Evolutionary conservation across 2,797 vertebrate species (phyloP).

Genomic region (Craterocephalus amniculus): DNA sequence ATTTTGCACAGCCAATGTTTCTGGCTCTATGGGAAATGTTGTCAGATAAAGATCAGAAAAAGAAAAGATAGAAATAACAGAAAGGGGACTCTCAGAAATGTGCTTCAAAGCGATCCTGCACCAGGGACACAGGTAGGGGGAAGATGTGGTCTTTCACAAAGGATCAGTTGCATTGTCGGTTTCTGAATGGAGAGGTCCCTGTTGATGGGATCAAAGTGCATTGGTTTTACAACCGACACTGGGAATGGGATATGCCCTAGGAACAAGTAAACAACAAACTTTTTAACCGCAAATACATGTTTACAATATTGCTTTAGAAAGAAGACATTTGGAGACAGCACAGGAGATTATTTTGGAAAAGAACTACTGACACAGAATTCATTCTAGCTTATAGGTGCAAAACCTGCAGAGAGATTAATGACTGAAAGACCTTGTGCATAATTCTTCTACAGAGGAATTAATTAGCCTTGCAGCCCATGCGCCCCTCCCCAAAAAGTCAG

Average conservation of each 20-base stretch:
- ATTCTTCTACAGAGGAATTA: no score
- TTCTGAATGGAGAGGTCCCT: constrained; percentile 18
- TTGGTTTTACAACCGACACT: constrained; percentile 7
- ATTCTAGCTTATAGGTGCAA: no score
- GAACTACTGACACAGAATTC: no score
- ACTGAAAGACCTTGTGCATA: no score
- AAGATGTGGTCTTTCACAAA: constrained; percentile 23
- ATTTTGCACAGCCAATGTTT: constrained; percentile 29
- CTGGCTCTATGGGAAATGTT: constrained; percentile 43
- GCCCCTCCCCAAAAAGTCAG: no score
- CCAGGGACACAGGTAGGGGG: constrained; percentile 5
- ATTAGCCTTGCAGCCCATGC: no score
- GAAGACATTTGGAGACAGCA: neutral
- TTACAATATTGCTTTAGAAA: neutral
- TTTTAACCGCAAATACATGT: neutral
- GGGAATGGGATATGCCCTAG: neutral
- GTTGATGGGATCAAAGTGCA: constrained; percentile 5
- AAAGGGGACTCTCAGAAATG: constrained; percentile 26
- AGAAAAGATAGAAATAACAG: constrained; percentile 33
- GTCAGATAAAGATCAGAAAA: constrained; percentile 49
- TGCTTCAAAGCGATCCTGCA: constrained; percentile 22
- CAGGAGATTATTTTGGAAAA: neutral
- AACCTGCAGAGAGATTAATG: no score
- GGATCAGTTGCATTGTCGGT: constrained; percentile 11
- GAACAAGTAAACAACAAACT: neutral